Conservation (phyloP, 2,888 invertebrate genomes). For the Nezara viridula region DNA sequence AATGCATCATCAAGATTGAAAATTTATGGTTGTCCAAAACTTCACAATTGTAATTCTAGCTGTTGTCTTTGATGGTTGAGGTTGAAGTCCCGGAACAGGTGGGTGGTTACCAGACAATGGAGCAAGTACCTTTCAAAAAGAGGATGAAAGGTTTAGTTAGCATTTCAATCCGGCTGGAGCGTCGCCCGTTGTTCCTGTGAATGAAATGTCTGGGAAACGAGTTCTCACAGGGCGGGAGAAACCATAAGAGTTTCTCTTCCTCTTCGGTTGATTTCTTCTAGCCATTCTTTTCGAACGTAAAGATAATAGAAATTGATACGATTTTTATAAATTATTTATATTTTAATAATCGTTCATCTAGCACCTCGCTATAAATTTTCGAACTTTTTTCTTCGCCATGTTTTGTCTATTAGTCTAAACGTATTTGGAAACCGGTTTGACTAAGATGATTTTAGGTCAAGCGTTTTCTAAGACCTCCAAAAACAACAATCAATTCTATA, state of each 20-base stretch:
- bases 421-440: too few species aligned
- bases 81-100: background rate
- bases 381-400: too few species aligned
- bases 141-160: constrained; percentile 10
- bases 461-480: background rate
- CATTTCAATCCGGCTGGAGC: background rate
- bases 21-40: background rate
- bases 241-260: constrained; percentile 21
- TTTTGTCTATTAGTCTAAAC: too few species aligned
- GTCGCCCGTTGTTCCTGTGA: background rate
- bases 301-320: background rate
- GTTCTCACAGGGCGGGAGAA: constrained; percentile 13
- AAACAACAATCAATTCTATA: too few species aligned
- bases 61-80: background rate
- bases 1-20: too few species aligned
- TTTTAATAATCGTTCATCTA: background rate
- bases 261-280: background rate
- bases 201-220: background rate
- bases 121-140: background rate
- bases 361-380: too few species aligned
- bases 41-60: background rate
- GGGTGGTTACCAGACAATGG: background rate
- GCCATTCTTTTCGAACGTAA: background rate
- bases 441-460: background rate
- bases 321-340: background rate